Conservation (phyloP, 2,113 vertebrate genomes). For the Fregata magnificens region DNA sequence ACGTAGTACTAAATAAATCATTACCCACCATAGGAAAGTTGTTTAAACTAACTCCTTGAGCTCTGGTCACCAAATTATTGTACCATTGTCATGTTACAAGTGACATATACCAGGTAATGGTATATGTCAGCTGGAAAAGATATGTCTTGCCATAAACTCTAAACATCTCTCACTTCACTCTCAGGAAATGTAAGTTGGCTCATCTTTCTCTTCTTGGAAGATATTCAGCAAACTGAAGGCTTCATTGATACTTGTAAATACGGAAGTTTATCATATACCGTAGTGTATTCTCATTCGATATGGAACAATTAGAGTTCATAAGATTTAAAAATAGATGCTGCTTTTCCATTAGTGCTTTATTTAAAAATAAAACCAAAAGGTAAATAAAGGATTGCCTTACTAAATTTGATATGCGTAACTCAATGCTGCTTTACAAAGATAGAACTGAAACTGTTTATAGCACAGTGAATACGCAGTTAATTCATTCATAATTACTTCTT, state of each 20-base stretch:
- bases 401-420: slow-evolving; percentile 72
- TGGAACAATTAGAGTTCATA: slow-evolving; percentile 77
- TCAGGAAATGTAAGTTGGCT: slow-evolving; percentile 85
- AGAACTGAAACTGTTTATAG: slow-evolving; percentile 62
- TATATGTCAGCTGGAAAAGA: slow-evolving; percentile 90
- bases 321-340: slow-evolving; percentile 75
- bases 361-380: slow-evolving; percentile 73
- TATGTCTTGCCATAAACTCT: slow-evolving; percentile 79
- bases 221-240: slow-evolving; percentile 79
- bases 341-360: slow-evolving; percentile 72
- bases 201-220: slow-evolving; percentile 84
- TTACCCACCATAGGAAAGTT: slow-evolving; percentile 62
- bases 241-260: slow-evolving; percentile 83
- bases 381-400: slow-evolving; percentile 73
- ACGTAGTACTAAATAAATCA: slow-evolving; percentile 47
- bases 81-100: slow-evolving; percentile 72
- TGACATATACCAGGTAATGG: slow-evolving; percentile 86
- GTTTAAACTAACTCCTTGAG: slow-evolving; percentile 69
- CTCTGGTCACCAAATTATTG: slow-evolving; percentile 77
- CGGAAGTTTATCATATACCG: slow-evolving; percentile 77
- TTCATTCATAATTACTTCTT: slow-evolving; percentile 58
- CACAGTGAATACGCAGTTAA: slow-evolving; percentile 24
- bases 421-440: slow-evolving; percentile 67
- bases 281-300: slow-evolving; percentile 72
- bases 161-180: slow-evolving; percentile 90